Evolutionary conservation across 2,113 vertebrate species (phyloP).

Genomic region (Alectura lathami): DNA sequence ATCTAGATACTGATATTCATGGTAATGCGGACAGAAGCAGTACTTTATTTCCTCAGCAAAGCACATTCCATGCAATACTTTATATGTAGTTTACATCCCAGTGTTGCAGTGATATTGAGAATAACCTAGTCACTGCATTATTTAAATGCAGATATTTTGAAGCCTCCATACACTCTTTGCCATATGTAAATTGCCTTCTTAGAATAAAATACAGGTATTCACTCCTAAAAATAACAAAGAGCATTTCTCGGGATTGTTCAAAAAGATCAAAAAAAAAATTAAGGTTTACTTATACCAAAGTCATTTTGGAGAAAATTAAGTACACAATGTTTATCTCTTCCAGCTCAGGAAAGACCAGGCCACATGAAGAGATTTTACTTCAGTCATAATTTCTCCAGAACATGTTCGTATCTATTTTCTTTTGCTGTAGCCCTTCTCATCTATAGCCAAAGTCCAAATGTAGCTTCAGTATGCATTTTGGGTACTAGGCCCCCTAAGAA

Average conservation of each 20-base stretch:
- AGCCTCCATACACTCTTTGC: not conserved
- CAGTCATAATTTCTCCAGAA: not conserved
- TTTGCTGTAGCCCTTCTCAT: not conserved
- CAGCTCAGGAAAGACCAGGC: not conserved
- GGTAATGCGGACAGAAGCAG: not conserved
- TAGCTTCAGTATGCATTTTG: not conserved
- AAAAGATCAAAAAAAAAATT: not conserved
- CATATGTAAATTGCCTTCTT: not conserved
- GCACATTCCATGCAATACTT: not conserved
- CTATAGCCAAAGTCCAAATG: not conserved
- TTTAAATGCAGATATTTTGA: not conserved
- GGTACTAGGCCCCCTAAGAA: not conserved
- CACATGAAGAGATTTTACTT: not conserved
- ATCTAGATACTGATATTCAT: not conserved
- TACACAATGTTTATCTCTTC: not conserved
- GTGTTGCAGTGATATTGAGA: not conserved
- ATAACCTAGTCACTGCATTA: not conserved
- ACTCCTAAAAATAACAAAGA: not conserved
- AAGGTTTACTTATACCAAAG: not conserved
- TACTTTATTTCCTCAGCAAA: slow-evolving; percentile 5
- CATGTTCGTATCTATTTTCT: not conserved
- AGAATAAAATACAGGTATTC: not conserved
- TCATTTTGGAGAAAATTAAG: not conserved
- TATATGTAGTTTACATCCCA: not conserved
- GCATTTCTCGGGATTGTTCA: not conserved